Base-by-base conservation (phyloP, 2,888 invertebrate species). In the Parnassius mnemosyne region DNA sequence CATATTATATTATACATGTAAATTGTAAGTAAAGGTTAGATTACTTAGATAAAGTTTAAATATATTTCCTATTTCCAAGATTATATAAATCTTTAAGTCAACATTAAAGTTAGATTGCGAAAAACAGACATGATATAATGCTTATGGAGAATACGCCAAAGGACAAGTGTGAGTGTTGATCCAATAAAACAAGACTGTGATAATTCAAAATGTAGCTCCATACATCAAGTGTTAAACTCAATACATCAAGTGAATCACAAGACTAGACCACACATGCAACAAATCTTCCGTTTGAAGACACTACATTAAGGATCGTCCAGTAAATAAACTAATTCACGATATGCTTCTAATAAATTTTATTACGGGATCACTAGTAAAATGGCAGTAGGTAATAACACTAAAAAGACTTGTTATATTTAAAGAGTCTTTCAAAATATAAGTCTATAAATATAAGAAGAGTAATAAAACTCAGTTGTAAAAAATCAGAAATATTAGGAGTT, bases 161-260 rank as follows among this genome's bases (percentile, higher is more conserved):
- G 10, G 43, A 11, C 43, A 43, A 10, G 43, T 43, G 43, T 10
- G 11, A 43, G 3, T 43, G 11, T 11, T 43, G 43, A 43, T 43
- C 43, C 9, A 44, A 42, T 46, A 20, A 12, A 54, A 16, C 12
- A 44, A 16, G 46, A 44, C 11, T 12, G 20, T 10, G 10, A 54
- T 11, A 54, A 44, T 16, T 20, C 16, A 20, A 34, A 41, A 49
- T 49, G 3, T 49, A 47, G n/a, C 9, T 10, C 34, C 56, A 56
- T 56, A 43, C 43, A 57, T 57, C 42, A 51, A 57, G 20, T 16
- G 34, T 51, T 20, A 50, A 57, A 51, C 16, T 16, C 11, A 42
- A 57, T 57, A 3, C 11, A 57, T 57, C 57, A 57, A 57, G 50
- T 57, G 50, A 50, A 42, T 57, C 42, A 51, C 50, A 41, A 50